Base-by-base conservation (phyloP, 2,113 vertebrate genomes). In the Oncorhynchus mykiss region DNA sequence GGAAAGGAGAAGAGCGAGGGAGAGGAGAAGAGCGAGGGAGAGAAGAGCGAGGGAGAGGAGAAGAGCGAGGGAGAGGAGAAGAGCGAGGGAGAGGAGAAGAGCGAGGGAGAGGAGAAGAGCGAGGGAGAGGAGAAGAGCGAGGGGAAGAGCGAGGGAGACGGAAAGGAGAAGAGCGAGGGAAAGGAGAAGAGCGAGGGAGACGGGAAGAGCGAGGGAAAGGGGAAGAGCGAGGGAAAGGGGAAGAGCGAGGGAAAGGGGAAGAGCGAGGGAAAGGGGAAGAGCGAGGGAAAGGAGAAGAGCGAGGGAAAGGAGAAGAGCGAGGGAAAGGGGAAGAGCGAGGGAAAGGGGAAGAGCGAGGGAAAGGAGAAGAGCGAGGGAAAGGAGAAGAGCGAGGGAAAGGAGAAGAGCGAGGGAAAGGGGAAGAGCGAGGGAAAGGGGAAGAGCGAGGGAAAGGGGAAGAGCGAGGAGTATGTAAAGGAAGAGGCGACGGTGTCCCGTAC, bases 401-500 rank as follows among this genome's bases (percentile, higher is more conserved):
- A 34, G 31, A 34, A 34, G 31, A 34, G 31, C 31, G 34, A 39
- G 6, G 34, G 34, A 39, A 39, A 39, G 34, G 57, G 22, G 57
- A 22, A 60, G 57, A 60, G 20, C 20, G 57, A 60, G 57, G 57
- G 59, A 60, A 60, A 60, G 57, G 20, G 87, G 66, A 79, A 71
- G 24, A 76, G 29, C 5, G 8, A 39, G 7, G 51, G 5, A 2
- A 9, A 8, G 7, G 88, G 62, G 76, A 74, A 27, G 27, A 74
- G 73, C 54, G 20, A 16, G 6, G 81, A 78, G 74, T 80, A 76
- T 39, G 9, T 39, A 78, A 76, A 49, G 24, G 65, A 74, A 12
- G 59, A 1, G 9, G 73, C 69, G 45, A 72, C 62, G 31, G n/a
- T 27, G 71, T 87, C 78, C 79, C 67, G 27, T 20, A 71, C 86